Percentiles rank a stretch among this genome's conserved stretches.
Evolutionary conservation across 2,888 invertebrate genomes (phyloP).

Genomic region (Eupithecia centaureata): DNA sequence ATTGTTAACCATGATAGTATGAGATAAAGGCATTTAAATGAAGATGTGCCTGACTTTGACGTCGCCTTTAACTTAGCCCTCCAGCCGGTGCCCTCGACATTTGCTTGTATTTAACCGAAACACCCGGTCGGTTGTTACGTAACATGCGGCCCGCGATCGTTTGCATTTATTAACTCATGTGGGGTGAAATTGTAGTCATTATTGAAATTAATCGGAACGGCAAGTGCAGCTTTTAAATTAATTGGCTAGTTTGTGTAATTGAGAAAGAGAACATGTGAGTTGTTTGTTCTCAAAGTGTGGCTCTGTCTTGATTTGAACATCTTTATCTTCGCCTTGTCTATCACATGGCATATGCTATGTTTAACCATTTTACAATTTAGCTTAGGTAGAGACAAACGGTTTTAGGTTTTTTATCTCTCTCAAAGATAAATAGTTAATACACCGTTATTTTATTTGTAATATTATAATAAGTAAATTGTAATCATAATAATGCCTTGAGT

Average conservation of each 20-base stretch:
- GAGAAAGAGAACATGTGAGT: not conserved
- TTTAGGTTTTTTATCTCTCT: not conserved
- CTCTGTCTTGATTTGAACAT: not conserved
- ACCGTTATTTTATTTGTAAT: too few species aligned
- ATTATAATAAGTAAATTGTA: too few species aligned
- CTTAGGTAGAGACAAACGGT: not conserved
- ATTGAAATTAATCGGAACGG: slow-evolving; percentile 41
- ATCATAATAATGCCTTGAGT: too few species aligned
- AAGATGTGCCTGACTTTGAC: not conserved
- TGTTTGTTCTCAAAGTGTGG: not conserved
- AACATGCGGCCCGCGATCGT: slow-evolving; percentile 67
- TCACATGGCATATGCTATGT: not conserved
- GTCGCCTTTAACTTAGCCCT: slow-evolving; percentile 38
- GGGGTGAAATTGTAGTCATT: slow-evolving; percentile 52
- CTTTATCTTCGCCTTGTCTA: not conserved
- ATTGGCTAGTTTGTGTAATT: not conserved
- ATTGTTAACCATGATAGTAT: not conserved
- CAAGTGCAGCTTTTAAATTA: slow-evolving; percentile 34
- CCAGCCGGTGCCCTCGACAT: slow-evolving; percentile 59
- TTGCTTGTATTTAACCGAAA: slow-evolving; percentile 66
- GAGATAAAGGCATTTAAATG: not conserved
- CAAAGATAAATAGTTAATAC: not conserved
- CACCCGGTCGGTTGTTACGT: slow-evolving; percentile 59
- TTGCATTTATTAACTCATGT: slow-evolving; percentile 55
- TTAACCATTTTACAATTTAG: not conserved